phyloP scores from a whole-genome alignment of 2,113 vertebrate species.

The Probosciger aterrimus region DNA sequence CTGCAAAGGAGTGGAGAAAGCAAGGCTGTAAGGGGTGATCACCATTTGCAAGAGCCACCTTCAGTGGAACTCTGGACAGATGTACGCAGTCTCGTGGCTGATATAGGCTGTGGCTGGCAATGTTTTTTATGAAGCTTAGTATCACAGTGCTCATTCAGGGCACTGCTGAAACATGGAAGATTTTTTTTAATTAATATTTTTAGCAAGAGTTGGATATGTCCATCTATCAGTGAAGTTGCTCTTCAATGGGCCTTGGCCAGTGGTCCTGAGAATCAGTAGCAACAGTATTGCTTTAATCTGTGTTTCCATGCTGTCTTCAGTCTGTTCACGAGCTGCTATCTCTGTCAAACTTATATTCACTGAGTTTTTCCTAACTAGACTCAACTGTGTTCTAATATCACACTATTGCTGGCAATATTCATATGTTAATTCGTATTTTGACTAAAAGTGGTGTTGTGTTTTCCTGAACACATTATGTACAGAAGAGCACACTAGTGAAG shows the following conservation, averaged over 20 bases:
- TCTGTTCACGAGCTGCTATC: not conserved
- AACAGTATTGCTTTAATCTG: not conserved
- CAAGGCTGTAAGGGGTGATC: not conserved
- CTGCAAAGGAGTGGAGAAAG: not conserved
- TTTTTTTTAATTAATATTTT: not conserved
- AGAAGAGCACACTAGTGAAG: not conserved
- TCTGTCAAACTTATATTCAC: not conserved
- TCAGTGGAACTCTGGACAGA: not conserved
- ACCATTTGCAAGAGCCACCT: not conserved
- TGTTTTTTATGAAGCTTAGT: not conserved
- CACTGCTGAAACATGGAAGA: not conserved
- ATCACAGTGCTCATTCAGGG: not conserved
- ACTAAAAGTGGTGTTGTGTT: not conserved
- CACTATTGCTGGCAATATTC: not conserved
- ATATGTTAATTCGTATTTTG: not conserved
- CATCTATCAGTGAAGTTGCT: not conserved
- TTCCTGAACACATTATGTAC: not conserved
- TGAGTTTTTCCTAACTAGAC: not conserved
- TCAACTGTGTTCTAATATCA: not conserved
- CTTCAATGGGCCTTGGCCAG: not conserved
- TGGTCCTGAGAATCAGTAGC: not conserved
- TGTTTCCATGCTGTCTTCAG: not conserved
- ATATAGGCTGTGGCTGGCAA: not conserved
- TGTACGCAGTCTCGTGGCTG: not conserved
- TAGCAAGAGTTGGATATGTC: not conserved